Evolutionary conservation across 1,140 invertebrate species (phyloP).

Genomic region (Scaptodrosophila lebanonensis): DNA sequence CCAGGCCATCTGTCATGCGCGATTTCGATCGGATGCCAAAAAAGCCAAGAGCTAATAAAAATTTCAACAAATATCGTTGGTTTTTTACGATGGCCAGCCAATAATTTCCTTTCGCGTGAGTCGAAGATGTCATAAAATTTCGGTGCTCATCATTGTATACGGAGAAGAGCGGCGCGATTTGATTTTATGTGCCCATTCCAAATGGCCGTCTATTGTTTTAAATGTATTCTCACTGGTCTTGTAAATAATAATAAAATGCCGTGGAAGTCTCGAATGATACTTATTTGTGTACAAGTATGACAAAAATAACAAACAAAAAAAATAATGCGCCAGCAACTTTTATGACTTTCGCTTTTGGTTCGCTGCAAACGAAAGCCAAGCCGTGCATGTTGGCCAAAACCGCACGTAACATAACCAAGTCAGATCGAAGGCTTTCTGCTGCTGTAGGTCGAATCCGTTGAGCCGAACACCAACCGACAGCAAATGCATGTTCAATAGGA

Average conservation of each 20-base stretch:
- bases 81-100: conserved; percentile 18
- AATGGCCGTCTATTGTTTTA: conserved; percentile 58
- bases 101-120: conserved; percentile 49
- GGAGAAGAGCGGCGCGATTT: no score
- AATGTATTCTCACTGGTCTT: no score
- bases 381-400: no score
- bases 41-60: conserved; percentile 41
- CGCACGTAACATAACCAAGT: no score
- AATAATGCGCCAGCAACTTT: conserved; percentile 16
- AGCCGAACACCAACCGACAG: no score
- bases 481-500: no score
- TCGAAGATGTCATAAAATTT: conserved; percentile 52
- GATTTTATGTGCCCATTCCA: conserved; percentile 36
- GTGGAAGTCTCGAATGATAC: no score
- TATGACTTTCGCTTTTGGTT: conserved; percentile 72
- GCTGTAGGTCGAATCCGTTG: conserved; percentile 51
- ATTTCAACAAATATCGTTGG: conserved; percentile 47
- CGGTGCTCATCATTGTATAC: conserved; percentile 12
- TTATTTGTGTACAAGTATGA: no score
- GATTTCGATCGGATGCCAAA: conserved; percentile 29
- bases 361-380: no score
- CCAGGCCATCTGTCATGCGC: conserved; percentile 12
- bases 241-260: no score
- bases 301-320: no score
- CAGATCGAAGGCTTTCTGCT: no score